Conservation (phyloP, 1,140 invertebrate genomes). For the Steinernema khuongi region DNA sequence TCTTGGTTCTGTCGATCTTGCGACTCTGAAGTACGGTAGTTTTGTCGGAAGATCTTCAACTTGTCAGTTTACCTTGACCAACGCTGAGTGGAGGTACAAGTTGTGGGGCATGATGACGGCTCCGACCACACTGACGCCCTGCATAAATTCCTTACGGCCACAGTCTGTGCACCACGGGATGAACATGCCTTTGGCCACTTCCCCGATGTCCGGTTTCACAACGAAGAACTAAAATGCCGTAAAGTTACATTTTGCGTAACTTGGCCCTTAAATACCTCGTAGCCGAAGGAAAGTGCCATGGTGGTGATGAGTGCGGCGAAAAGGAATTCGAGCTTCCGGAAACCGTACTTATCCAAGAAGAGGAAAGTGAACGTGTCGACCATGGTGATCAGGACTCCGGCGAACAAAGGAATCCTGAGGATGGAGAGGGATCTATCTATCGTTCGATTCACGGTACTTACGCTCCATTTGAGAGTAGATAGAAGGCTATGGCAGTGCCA, state of each 20-base stretch:
- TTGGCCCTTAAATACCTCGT: constrained; percentile 67
- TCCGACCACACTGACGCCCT: constrained; percentile 82
- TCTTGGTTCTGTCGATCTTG: constrained; percentile 72
- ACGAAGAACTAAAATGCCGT: constrained; percentile 47
- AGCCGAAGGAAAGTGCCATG: constrained; percentile 84
- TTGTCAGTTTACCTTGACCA: constrained; percentile 69
- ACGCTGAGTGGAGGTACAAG: constrained; percentile 83
- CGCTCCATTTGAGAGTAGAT: constrained; percentile 76
- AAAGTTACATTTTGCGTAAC: not conserved
- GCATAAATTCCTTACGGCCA: constrained; percentile 68
- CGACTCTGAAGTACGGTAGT: constrained; percentile 67
- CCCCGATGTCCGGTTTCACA: constrained; percentile 64
- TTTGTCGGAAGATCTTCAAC: not conserved
- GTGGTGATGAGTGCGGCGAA: constrained; percentile 76
- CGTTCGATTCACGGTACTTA: constrained; percentile 60
- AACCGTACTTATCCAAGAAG: constrained; percentile 80
- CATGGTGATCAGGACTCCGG: constrained; percentile 79
- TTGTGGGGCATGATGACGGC: constrained; percentile 92
- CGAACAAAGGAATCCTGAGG: constrained; percentile 78
- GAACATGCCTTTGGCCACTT: constrained; percentile 75
- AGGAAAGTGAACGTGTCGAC: constrained; percentile 85
- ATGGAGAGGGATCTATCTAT: constrained; percentile 58
- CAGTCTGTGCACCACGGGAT: constrained; percentile 74
- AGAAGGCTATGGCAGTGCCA: constrained; percentile 72
- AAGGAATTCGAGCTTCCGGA: constrained; percentile 79